Evolutionary conservation across 1,140 invertebrate species (phyloP), one percentile per base, ranked within the genome.

Genomic region (Megalonaias nervosa): DNA sequence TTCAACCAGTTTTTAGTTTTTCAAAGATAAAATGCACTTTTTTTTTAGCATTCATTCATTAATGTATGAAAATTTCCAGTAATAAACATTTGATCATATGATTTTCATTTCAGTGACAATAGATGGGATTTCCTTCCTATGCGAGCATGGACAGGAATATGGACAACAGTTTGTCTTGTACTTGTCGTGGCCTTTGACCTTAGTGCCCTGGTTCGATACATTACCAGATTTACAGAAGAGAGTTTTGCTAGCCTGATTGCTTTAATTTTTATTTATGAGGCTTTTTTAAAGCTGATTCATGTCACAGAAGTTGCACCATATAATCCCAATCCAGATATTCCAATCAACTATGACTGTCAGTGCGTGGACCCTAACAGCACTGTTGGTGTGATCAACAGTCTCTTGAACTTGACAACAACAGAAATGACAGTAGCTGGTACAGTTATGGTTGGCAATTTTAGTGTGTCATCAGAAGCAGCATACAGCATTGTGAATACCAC

Each of bases 251-350:
- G 97, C 2, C 92, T 99, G 12, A 99, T 99, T 87, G 98, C 98
- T 13, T 95, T 99, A 83, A 99, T 99, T 88, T 99, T 99, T 91
- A 98, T 99, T 89, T 98, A 96, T 89, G 99, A 99, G 93, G 97
- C 98, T 89, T 90, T 94, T 79, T 91, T 92, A 85, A 94, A 94
- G 82, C 74, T 87, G 15, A 60, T 84, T 31, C 81, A 80, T 12
- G 86, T 90, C 17, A 76, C 83, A 16, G 67, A 84, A 1, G 58
- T 82, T 1, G 80, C 85, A 23, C 86, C 86, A 0, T 73, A 87
- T 17, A 87, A 90, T 64, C 80, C 73, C 1, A 71, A 86, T 60
- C 85, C 87, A 1, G 81, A 83, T 5, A 62, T 73, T 0, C 71
- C 74, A 14, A 65, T 84, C 16, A 75, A 83, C 72, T 83, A 84